phyloP scores from a whole-genome alignment of 2,888 invertebrate species.

The Resseliella maxima region DNA sequence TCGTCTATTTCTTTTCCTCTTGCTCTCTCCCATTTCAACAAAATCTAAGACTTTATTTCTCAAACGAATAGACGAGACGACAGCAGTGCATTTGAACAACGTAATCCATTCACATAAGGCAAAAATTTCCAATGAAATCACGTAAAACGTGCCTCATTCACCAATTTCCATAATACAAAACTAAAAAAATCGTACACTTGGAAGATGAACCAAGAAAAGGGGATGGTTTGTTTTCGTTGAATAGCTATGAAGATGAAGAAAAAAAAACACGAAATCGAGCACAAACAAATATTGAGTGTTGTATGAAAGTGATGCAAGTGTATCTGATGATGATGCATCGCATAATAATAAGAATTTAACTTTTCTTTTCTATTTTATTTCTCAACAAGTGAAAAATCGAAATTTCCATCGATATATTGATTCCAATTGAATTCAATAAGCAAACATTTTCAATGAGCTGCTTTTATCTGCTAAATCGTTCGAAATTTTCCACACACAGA shows the following conservation, averaged over 20 bases:
- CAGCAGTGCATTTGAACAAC: not conserved
- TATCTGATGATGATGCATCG: not conserved
- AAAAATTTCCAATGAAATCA: slow-evolving; percentile 5
- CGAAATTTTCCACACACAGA: too few relatives aligned
- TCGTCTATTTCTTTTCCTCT: too few relatives aligned
- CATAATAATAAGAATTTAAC: not conserved
- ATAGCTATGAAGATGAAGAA: not conserved
- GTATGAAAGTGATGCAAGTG: not conserved
- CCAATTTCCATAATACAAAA: not conserved
- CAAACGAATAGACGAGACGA: not conserved
- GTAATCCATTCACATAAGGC: not conserved
- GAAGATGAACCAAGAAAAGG: not conserved
- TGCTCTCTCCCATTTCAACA: too few relatives aligned
- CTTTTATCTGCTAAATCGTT: not conserved
- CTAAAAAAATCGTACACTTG: not conserved
- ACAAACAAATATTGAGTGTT: not conserved
- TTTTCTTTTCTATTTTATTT: too few relatives aligned
- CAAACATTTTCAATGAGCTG: not conserved
- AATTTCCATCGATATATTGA: not conserved
- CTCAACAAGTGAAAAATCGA: too few relatives aligned
- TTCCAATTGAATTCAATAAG: not conserved
- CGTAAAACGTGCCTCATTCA: not conserved
- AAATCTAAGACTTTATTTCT: too few relatives aligned
- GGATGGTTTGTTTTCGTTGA: not conserved
- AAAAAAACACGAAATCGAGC: not conserved